These are phyloP conservation scores for Corticium candelabrum DNA, from an alignment of 37 sponge, comb jelly and placozoan genomes.

Conservation along the genomic window DNA sequence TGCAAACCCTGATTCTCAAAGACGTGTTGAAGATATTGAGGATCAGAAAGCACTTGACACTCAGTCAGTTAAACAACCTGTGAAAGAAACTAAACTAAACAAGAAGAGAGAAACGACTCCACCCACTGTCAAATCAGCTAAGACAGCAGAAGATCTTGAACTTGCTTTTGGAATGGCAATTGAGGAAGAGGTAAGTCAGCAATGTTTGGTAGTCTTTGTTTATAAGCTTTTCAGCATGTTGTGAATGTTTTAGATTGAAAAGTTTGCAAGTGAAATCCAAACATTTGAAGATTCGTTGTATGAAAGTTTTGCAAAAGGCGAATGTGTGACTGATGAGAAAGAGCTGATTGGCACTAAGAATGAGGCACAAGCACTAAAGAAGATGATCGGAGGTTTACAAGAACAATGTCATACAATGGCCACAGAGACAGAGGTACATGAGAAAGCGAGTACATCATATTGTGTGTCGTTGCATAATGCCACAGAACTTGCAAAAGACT, in stretches of 20 bases:
- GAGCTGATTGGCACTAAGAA: background rate
- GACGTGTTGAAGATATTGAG: background rate
- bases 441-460: background rate
- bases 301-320: background rate
- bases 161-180: background rate
- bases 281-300: background rate
- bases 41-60: background rate
- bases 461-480: too few species aligned
- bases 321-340: too few species aligned
- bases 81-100: background rate
- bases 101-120: background rate
- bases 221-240: background rate
- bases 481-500: too few species aligned
- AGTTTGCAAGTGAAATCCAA: background rate
- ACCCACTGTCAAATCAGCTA: background rate
- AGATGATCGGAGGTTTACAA: background rate
- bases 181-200: background rate
- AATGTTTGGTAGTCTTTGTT: too few species aligned
- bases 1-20: too few species aligned
- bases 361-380: background rate
- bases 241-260: background rate
- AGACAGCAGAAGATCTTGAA: background rate
- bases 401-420: background rate
- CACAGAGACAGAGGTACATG: background rate
- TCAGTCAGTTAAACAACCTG: background rate